Base-by-base conservation (phyloP, 2,113 vertebrate species). In the Paraplagusia blochii region DNA sequence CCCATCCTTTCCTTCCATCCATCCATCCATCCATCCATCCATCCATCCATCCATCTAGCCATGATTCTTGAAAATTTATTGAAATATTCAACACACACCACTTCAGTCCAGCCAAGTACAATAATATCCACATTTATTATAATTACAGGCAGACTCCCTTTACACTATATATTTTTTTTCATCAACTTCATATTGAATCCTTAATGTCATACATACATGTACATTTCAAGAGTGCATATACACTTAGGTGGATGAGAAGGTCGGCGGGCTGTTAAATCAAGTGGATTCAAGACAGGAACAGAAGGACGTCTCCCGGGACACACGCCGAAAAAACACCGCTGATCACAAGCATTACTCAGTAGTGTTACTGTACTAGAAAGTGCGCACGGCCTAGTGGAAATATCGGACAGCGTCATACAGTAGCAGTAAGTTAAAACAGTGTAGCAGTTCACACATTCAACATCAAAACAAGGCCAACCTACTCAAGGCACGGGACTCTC, bases 401-500 rank as follows among this genome's bases (percentile, higher is more conserved):
- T 90, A 92, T 91, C 86, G 81, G 81, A 92, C 88, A 88, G 87
- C 81, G 85, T 90, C 88, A 90, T 87, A 89, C 76, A 88, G 88
- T 91, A 93, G 76, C 88, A 90, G 85, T 74, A 88, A 89, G 82
- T 51, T 86, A 88, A 87, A 91, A 93, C 90, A 57, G 84, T 88
- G 90, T 86, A 87, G 88, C 91, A 90, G 90, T 92, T 93, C 89
- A 93, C 91, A 93, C 92, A 91, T 95, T 96, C 90, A 90, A 95
- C 93, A 94, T 88, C 51, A 86, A n/a, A 93, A 95, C 93, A 93
- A 92, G 94, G 93, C 92, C 92, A 91, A 93, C 90, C 90, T 90
- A 92, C 90, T 90, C 52, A 93, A 97, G 94, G 93, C 94, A 96
- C 92, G 88, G 90, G 90, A 95, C 95, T 90, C 84, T 91, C 91